phyloP scores from a whole-genome alignment of 2,797 vertebrate species.

The Varecia variegata region DNA sequence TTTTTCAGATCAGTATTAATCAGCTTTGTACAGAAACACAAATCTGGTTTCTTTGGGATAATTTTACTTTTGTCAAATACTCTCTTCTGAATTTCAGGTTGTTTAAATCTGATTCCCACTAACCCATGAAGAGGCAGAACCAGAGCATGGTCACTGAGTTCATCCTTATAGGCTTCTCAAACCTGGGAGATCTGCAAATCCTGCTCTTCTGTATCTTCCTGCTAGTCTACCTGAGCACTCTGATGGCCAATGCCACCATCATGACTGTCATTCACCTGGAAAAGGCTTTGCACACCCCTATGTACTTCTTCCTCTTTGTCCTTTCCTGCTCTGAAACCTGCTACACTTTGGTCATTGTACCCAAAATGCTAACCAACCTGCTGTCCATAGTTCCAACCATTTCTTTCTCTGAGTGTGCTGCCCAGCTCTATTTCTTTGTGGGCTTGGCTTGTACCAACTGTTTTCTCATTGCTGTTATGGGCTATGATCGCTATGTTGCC shows the following conservation, averaged over 20 bases:
- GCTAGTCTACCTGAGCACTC: constrained; percentile 77
- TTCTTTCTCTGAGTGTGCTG: constrained; percentile 53
- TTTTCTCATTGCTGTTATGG: constrained; percentile 62
- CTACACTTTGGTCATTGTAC: constrained; percentile 53
- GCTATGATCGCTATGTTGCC: constrained; percentile 58
- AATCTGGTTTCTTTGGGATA: background rate
- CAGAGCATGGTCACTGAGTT: constrained; percentile 27
- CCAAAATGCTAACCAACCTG: constrained; percentile 62
- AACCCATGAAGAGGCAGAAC: constrained; percentile 32
- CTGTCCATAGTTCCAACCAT: constrained; percentile 9
- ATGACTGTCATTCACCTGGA: constrained; percentile 74
- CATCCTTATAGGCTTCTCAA: constrained; percentile 54
- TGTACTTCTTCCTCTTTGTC: constrained; percentile 80
- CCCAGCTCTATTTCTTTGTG: constrained; percentile 61
- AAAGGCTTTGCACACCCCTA: constrained; percentile 79
- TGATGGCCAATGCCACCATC: constrained; percentile 77
- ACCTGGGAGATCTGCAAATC: constrained; percentile 16
- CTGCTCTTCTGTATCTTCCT: constrained; percentile 72
- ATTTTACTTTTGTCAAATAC: background rate
- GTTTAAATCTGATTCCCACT: background rate
- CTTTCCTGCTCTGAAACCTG: constrained; percentile 68
- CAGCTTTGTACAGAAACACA: background rate
- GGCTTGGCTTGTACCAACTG: constrained; percentile 65
- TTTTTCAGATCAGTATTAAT: background rate
- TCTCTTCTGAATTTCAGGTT: background rate